Base-by-base conservation (phyloP, 1,140 invertebrate species). In the Amyelois transitella region DNA sequence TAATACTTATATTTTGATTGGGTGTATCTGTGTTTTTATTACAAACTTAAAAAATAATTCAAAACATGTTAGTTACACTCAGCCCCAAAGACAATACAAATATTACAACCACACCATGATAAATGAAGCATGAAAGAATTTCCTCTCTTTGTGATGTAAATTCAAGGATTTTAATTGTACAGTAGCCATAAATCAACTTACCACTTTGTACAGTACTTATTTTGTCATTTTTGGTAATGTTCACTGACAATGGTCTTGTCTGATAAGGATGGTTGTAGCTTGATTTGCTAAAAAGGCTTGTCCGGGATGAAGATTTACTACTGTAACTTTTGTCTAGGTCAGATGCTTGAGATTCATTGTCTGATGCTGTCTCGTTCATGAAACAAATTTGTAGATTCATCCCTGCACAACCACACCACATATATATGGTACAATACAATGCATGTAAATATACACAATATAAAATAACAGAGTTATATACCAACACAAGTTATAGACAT, bases 301-400 rank as follows among this genome's bases (percentile, higher is more conserved):
- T 73, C 51, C 67, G 67, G 53, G 81, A 77, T 54, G 76, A 72
- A 68, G 72, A 83, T 75, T 80, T 83, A 68, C 66, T 79, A 69
- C 68, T 75, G 64, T 81, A 49, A 81, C 80, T 86, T 80, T 71
- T 87, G 62, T 94, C 93, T 55, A 90, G 89, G 62, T 95, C 94
- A 24, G 92, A 94, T 48, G 89, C 90, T 32, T 92, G 92, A 49
- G 93, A 94, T 77, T 95, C 94, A 60, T 91, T 94, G 72, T 96
- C 95, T 47, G 94, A 96, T 14, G 93, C 93, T 44, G 94, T 94
- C 76, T 98, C 96, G 83, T 98, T 98, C 95, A 98, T 95, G 85
- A 97, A 97, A 90, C 96, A 96, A 69, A 97, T 97, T 90, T 98
- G 96, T 14, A 97, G 91, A 89, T 97, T 97, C 93, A 94, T 96